Evolutionary conservation across 1,140 invertebrate species (phyloP).

Genomic region (Bombus pyrosoma): DNA sequence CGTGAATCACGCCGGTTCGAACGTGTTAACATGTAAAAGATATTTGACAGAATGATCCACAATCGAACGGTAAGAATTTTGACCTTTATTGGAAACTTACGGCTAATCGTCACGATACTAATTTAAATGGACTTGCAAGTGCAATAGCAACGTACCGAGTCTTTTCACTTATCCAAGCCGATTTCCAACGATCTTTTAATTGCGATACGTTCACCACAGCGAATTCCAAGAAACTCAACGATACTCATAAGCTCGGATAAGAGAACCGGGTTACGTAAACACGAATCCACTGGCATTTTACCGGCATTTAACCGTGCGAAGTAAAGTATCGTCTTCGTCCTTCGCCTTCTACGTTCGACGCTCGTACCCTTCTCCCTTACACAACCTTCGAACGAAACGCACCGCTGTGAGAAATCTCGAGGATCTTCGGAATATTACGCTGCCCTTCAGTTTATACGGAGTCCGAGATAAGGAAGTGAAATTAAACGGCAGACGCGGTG

Average conservation of each 20-base stretch:
- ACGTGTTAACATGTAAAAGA: too few relatives aligned
- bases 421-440: slow-evolving; percentile 55
- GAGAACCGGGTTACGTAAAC: slow-evolving; percentile 7
- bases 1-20: too few relatives aligned
- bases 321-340: not conserved
- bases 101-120: too few relatives aligned
- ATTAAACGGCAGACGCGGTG: slow-evolving; percentile 56
- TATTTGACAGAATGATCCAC: too few relatives aligned
- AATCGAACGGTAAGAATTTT: too few relatives aligned
- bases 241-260: not conserved
- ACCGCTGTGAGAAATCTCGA: slow-evolving; percentile 32
- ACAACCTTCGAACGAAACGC: not conserved
- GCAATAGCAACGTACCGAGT: too few relatives aligned
- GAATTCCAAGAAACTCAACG: not conserved
- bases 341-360: not conserved
- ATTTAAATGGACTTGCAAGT: too few relatives aligned
- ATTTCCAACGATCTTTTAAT: not conserved
- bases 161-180: too few relatives aligned
- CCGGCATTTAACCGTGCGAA: not conserved
- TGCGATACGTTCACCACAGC: not conserved
- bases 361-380: too few relatives aligned
- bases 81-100: too few relatives aligned
- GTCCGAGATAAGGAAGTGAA: slow-evolving; percentile 59
- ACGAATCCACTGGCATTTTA: not conserved
- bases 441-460: slow-evolving; percentile 44